These are phyloP conservation scores for Notechis scutatus DNA, from an alignment of 2,113 vertebrate species.

Conservation along the genomic window DNA sequence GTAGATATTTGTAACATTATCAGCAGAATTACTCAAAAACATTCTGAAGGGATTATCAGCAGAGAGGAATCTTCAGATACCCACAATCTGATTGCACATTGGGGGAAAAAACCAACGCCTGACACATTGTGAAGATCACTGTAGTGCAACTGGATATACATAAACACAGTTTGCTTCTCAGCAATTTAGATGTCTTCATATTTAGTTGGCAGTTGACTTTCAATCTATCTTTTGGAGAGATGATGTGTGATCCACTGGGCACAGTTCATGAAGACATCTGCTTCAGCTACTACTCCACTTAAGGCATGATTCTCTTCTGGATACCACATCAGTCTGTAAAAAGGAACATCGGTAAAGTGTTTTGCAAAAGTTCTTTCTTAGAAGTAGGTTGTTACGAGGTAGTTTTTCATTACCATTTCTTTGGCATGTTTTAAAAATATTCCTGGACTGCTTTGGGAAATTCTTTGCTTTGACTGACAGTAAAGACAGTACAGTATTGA, in stretches of 20 bases:
- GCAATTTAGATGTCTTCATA: background rate
- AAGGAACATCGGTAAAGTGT: background rate
- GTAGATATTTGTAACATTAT: background rate
- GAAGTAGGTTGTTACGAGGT: background rate
- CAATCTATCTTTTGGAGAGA: slow-evolving; percentile 13
- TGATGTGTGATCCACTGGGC: slow-evolving; percentile 74
- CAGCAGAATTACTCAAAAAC: background rate
- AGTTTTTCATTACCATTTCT: background rate
- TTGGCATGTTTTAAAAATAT: background rate
- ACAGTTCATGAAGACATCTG: slow-evolving; percentile 73
- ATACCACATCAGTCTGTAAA: slow-evolving; percentile 78
- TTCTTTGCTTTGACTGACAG: background rate
- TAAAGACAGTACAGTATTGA: background rate
- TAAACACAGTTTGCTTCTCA: background rate
- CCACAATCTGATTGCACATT: background rate
- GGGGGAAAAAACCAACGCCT: background rate
- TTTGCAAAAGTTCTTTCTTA: background rate
- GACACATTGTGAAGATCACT: background rate
- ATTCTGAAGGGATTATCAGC: background rate
- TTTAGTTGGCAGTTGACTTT: fast-evolving
- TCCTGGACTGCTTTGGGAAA: background rate
- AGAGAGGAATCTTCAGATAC: background rate
- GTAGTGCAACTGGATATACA: background rate
- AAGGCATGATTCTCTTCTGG: slow-evolving; percentile 73
- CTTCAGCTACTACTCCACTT: slow-evolving; percentile 69